Conservation (phyloP, 2,888 invertebrate genomes). For the Aphrophora alni region DNA sequence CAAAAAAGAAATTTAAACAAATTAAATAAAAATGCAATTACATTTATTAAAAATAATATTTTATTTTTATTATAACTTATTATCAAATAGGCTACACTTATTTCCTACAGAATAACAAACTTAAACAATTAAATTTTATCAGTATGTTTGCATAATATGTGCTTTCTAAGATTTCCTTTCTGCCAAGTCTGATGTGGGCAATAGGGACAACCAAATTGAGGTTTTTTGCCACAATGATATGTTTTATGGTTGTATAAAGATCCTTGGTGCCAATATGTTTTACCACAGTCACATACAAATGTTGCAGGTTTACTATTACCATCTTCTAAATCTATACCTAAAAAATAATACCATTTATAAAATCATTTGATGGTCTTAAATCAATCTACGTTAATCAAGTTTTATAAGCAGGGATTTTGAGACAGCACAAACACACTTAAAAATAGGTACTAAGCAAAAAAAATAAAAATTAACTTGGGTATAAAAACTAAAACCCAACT, state of each 20-base stretch:
- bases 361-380: not conserved
- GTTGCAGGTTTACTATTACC: not conserved
- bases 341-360: not conserved
- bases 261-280: conserved; percentile 30
- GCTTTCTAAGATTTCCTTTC: conserved; percentile 58
- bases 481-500: too few species aligned
- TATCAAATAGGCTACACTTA: too few species aligned
- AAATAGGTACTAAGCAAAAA: too few species aligned
- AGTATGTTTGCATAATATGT: conserved; percentile 51
- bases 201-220: conserved; percentile 55
- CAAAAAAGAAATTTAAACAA: too few species aligned
- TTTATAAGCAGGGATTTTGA: too few species aligned
- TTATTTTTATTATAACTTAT: too few species aligned
- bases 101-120: not conserved
- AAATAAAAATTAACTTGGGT: too few species aligned
- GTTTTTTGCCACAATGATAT: conserved; percentile 47
- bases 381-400: too few species aligned
- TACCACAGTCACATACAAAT: conserved; percentile 21
- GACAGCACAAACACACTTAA: too few species aligned
- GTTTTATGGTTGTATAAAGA: conserved; percentile 34
- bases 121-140: not conserved
- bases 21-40: too few species aligned
- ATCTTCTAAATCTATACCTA: not conserved
- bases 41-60: too few species aligned
- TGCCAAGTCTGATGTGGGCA: conserved; percentile 58